Evolutionary conservation across 2,888 invertebrate genomes (phyloP).

Genomic region (Macaria notata): DNA sequence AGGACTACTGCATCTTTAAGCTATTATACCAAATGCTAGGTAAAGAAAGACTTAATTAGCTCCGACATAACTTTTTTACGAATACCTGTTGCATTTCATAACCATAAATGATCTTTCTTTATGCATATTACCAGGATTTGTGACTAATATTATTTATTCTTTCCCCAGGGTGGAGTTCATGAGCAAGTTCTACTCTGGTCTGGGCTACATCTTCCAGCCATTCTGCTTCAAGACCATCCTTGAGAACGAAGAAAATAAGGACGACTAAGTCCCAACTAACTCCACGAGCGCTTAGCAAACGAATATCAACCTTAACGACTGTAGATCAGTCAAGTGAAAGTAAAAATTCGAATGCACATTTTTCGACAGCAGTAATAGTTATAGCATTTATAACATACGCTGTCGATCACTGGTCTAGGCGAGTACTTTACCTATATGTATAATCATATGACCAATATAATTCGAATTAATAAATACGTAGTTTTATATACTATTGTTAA

Average conservation of each 20-base stretch:
- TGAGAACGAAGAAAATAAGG: constrained; percentile 77
- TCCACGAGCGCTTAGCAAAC: constrained; percentile 11
- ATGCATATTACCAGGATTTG: too few species aligned
- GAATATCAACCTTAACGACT: constrained; percentile 5
- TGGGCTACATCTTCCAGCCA: constrained; percentile 91
- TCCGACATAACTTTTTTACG: too few species aligned
- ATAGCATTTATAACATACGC: constrained; percentile 24
- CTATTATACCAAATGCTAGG: too few species aligned
- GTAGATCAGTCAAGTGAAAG: too few species aligned
- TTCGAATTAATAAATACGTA: constrained; percentile 2
- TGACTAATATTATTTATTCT: too few species aligned
- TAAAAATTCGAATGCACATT: too few species aligned
- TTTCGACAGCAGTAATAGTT: constrained; percentile 17
- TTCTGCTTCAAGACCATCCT: constrained; percentile 92
- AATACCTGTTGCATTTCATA: too few species aligned
- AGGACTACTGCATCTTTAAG: too few species aligned
- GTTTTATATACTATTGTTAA: background rate
- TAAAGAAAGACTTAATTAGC: too few species aligned
- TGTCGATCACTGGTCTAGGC: constrained; percentile 12
- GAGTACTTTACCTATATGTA: constrained; percentile 15
- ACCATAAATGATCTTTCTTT: too few species aligned
- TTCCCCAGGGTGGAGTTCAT: constrained; percentile 96
- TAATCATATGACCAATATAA: constrained; percentile 14
- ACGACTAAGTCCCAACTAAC: constrained; percentile 51
- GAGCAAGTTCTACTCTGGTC: constrained; percentile 94